Percentiles rank a stretch among this genome's conserved stretches.
Evolutionary conservation across 2,888 invertebrate genomes (phyloP).

Genomic region (Anthophora plumipes): DNA sequence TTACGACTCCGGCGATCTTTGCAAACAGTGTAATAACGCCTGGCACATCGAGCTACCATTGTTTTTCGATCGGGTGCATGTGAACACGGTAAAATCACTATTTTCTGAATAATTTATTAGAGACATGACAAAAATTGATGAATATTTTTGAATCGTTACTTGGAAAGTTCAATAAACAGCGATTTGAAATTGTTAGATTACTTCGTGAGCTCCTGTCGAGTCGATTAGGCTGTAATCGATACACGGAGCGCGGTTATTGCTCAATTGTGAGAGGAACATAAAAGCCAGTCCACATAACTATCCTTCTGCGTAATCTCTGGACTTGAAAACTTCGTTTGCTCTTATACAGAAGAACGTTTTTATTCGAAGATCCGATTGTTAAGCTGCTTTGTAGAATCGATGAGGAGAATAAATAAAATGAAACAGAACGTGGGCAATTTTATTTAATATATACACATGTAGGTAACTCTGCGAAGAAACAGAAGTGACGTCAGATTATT

Average conservation of each 20-base stretch:
- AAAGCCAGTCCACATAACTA: constrained; percentile 24
- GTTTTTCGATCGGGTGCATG: not conserved
- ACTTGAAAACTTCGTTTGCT: not conserved
- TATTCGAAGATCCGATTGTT: not conserved
- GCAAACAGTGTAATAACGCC: constrained; percentile 24
- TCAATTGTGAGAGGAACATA: constrained; percentile 22
- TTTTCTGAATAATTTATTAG: not conserved
- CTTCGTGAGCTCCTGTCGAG: no score
- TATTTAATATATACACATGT: not conserved
- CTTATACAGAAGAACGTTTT: not conserved
- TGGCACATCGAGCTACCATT: constrained; percentile 8
- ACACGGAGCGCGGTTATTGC: constrained; percentile 5
- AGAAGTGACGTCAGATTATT: not conserved
- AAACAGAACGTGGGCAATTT: not conserved
- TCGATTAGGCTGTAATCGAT: constrained; percentile 25
- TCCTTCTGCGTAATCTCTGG: constrained; percentile 26
- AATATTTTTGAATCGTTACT: not conserved
- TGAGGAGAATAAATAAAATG: not conserved
- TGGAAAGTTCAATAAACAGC: no score
- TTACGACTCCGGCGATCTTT: constrained; percentile 51
- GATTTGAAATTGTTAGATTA: not conserved
- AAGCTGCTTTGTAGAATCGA: not conserved
- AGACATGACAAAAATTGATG: no score
- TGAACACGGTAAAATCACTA: not conserved
- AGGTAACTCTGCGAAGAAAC: not conserved